phyloP scores from a whole-genome alignment of 37 sponge, comb jelly and placozoan genomes.

The Beroe forskalii region DNA sequence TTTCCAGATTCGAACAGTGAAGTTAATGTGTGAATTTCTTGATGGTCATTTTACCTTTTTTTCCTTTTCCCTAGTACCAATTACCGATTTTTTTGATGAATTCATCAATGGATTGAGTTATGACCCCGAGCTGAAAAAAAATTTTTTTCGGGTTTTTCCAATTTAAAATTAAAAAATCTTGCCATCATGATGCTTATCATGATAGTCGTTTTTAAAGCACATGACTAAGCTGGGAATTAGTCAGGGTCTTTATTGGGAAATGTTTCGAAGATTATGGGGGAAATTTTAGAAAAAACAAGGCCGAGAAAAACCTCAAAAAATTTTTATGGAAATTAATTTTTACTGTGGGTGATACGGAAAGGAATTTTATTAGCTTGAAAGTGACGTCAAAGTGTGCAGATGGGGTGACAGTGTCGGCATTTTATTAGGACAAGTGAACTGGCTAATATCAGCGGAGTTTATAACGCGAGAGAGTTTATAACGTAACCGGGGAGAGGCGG shows the following conservation, averaged over 20 bases:
- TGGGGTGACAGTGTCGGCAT: too few species aligned
- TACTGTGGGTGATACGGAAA: too few species aligned
- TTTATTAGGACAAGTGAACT: too few species aligned
- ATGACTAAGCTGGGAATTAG: background rate
- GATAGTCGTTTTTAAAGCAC: background rate
- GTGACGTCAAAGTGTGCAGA: too few species aligned
- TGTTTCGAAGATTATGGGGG: background rate
- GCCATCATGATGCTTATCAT: background rate
- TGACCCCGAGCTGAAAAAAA: background rate
- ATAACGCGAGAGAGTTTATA: too few species aligned
- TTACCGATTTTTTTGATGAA: background rate
- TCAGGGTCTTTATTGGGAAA: background rate
- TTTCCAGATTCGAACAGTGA: background rate
- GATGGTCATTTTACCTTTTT: background rate
- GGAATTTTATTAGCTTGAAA: too few species aligned
- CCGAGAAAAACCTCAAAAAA: too few species aligned
- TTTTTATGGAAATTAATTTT: background rate
- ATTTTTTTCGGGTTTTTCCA: background rate
- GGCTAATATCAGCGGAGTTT: too few species aligned
- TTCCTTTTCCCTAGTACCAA: background rate
- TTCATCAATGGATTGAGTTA: conserved; percentile 1
- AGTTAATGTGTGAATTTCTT: background rate
- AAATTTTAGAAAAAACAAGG: background rate
- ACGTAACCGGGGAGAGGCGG: too few species aligned
- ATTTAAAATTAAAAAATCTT: background rate